These are phyloP conservation scores for Catharus fuscescens DNA, from an alignment of 2,113 vertebrate species.

Conservation along the genomic window DNA sequence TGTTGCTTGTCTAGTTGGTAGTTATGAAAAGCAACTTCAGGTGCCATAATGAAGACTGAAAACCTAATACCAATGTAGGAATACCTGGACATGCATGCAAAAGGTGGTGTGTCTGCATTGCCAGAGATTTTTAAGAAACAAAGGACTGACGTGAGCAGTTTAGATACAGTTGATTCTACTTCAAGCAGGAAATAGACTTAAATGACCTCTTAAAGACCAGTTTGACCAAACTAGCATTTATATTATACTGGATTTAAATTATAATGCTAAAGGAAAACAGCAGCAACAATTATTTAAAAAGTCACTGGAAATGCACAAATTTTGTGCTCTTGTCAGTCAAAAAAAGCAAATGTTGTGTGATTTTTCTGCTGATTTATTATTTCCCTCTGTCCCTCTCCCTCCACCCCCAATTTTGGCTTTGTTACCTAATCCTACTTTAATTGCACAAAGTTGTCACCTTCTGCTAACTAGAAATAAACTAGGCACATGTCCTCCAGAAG, in stretches of 20 bases:
- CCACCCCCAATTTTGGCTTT: background rate
- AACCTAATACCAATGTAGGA: background rate
- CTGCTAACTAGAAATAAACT: background rate
- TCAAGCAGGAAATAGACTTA: background rate
- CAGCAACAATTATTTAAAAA: background rate
- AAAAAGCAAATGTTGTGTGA: background rate
- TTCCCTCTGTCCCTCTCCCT: accelerated
- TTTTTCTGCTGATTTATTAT: background rate
- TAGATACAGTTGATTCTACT: background rate
- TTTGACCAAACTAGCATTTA: background rate
- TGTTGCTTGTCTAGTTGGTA: background rate
- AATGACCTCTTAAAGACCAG: background rate
- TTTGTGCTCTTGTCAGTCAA: background rate
- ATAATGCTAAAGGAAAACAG: background rate
- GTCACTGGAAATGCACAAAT: background rate
- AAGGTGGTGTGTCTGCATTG: background rate
- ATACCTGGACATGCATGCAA: background rate
- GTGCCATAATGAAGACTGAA: background rate
- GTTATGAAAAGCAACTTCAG: background rate
- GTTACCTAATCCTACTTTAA: background rate
- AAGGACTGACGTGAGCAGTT: background rate
- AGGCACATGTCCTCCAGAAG: background rate
- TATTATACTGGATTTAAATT: background rate
- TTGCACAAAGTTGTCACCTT: background rate
- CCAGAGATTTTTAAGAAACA: background rate